Evolutionary conservation across 2,113 vertebrate species (phyloP), one percentile per base, ranked within the genome.

Genomic region (Otocyon megalotis): DNA sequence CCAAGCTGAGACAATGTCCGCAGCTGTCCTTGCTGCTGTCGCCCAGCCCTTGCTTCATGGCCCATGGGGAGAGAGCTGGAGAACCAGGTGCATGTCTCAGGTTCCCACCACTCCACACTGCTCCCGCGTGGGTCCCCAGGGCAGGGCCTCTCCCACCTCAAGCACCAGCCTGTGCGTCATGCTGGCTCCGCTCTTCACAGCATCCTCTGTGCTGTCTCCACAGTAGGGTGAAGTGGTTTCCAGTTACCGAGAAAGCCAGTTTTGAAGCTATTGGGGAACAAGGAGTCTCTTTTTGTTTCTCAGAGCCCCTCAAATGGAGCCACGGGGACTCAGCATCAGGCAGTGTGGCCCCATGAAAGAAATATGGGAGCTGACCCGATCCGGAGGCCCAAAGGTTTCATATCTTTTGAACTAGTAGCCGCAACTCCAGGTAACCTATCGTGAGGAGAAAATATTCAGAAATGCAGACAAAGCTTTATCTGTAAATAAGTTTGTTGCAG

Each of bases 401-500:
- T 74, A 20, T 5, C 10, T 81, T 94, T 88, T 91, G 48, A 50
- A 54, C 48, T 35, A 37, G 43, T 69, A 35, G 26, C 20, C 93
- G 30, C 11, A 94, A 58, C 24, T 89, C 22, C n/a, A 79, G 72
- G 13, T 43, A 19, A 16, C 92, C 28, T 95, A 0, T 85, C 22
- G 32, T 80, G 26, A 54, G 65, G 30, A 94, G 74, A 71, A 96
- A 72, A 90, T 50, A 80, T 14, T 90, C 43, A 65, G 63, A 95
- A 71, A 90, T 30, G 19, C 11, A 82, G 53, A 84, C 37, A 80
- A 88, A 92, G 20, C 53, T 80, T 85, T 81, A 71, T 19, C 15
- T 76, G 5, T 24, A 56, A 79, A 71, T 86, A 69, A 80, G 54
- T 65, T 88, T 87, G 43, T 71, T 65, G 35, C n/a, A 65, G 26